These are phyloP conservation scores for Manis pentadactyla DNA, from an alignment of 2,797 vertebrate species.

Conservation along the genomic window DNA sequence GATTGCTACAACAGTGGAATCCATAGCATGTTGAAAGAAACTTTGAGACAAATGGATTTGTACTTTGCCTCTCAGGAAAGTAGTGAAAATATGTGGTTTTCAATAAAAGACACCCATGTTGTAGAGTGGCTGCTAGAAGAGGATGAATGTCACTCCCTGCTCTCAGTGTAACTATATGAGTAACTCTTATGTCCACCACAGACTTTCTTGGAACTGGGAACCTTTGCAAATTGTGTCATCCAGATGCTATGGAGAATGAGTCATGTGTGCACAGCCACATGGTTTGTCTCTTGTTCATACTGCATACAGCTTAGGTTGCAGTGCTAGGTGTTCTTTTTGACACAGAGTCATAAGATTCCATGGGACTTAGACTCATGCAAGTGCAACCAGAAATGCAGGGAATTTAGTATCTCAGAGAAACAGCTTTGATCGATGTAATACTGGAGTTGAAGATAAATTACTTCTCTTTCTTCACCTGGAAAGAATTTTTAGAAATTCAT, in stretches of 20 bases:
- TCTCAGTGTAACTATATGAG: background rate
- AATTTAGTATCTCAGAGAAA: constrained; percentile 7
- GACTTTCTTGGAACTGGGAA: background rate
- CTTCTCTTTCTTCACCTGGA: constrained; percentile 9
- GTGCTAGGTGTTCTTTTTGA: background rate
- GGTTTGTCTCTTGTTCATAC: background rate
- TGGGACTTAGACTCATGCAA: background rate
- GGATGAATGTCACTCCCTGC: background rate
- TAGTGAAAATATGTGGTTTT: background rate
- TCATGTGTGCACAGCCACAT: background rate
- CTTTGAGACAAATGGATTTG: background rate
- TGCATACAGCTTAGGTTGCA: fast-evolving
- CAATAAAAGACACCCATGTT: background rate
- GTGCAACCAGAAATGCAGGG: background rate
- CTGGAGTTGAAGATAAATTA: constrained; percentile 22
- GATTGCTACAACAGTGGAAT: background rate
- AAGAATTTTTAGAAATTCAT: constrained; percentile 62
- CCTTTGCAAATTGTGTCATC: background rate
- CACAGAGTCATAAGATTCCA: background rate
- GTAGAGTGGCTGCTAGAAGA: background rate
- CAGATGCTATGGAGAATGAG: background rate
- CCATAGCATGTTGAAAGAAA: background rate
- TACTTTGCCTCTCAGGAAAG: background rate
- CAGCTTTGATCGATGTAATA: constrained; percentile 22
- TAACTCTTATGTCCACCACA: background rate